phyloP scores from a whole-genome alignment of 2,888 invertebrate genomes.

The Suillia variegata region DNA sequence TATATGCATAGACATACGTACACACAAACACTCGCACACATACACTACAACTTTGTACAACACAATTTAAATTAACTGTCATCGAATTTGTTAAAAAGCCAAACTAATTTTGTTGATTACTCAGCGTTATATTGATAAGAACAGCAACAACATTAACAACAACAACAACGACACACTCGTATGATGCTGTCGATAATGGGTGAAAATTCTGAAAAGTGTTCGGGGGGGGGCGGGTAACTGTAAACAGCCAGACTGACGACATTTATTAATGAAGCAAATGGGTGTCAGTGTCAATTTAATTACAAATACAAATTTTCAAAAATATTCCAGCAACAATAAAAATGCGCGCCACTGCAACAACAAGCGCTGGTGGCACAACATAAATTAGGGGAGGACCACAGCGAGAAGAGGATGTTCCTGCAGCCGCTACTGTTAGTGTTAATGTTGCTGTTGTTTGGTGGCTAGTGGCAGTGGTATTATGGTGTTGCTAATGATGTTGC shows the following conservation, averaged over 20 bases:
- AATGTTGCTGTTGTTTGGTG: too few relatives aligned
- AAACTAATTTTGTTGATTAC: constrained; percentile 29
- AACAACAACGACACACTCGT: background rate
- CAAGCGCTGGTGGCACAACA: background rate
- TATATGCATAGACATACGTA: background rate
- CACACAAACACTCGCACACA: constrained; percentile 11
- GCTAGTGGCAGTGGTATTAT: background rate
- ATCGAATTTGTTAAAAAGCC: constrained; percentile 38
- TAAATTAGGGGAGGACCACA: too few relatives aligned
- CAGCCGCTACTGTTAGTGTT: too few relatives aligned
- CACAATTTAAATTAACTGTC: constrained; percentile 45
- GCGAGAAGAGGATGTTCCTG: too few relatives aligned
- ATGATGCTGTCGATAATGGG: background rate
- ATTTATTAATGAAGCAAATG: constrained; percentile 14
- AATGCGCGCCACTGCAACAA: background rate
- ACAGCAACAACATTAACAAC: background rate
- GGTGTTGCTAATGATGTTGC: background rate
- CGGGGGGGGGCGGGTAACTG: too few relatives aligned
- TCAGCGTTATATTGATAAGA: constrained; percentile 8
- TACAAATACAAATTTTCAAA: constrained; percentile 11
- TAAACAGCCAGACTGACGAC: too few relatives aligned
- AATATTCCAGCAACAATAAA: background rate
- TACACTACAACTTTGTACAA: too few relatives aligned
- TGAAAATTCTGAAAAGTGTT: background rate
- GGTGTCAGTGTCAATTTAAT: constrained; percentile 34